A percentile compares a stretch with the other conserved stretches of the same genome.
Evolutionary conservation across 2,888 invertebrate genomes (phyloP).

Genomic region (Tiphia femorata): DNA sequence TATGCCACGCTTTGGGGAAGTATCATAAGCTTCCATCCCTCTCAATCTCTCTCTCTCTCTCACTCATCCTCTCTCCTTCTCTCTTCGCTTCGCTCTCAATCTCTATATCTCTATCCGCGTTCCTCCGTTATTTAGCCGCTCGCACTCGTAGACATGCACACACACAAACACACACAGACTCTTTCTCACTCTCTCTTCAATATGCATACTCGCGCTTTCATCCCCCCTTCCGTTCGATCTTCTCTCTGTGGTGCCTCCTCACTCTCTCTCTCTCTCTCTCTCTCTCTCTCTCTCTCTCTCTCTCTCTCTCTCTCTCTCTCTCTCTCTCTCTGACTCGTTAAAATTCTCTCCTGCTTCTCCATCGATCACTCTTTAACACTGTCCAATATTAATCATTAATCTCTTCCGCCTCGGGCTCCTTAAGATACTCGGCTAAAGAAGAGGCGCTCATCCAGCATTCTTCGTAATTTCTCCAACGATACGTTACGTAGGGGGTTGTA

Average conservation of each 20-base stretch:
- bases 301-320: neutral
- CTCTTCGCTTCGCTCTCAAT: neutral
- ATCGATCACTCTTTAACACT: no score
- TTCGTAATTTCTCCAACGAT: no score
- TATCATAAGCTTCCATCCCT: conserved; percentile 33
- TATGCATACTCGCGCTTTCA: neutral
- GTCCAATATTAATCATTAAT: no score
- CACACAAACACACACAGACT: no score
- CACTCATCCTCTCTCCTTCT: conserved; percentile 1
- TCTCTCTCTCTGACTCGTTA: no score
- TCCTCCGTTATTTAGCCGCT: neutral
- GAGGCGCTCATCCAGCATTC: no score
- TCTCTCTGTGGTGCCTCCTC: neutral
- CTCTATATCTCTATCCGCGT: neutral
- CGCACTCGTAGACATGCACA: conserved; percentile 3
- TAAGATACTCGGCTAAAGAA: no score
- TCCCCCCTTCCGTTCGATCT: neutral
- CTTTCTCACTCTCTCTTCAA: neutral
- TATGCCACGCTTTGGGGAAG: conserved; percentile 52
- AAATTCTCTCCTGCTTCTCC: no score
- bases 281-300: conserved; percentile 1
- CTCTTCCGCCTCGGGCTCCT: no score
- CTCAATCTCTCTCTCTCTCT: neutral
- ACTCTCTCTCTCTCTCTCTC: neutral
- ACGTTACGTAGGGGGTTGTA: no score